phyloP scores from a whole-genome alignment of 2,888 invertebrate species.

The Oithona nana region DNA sequence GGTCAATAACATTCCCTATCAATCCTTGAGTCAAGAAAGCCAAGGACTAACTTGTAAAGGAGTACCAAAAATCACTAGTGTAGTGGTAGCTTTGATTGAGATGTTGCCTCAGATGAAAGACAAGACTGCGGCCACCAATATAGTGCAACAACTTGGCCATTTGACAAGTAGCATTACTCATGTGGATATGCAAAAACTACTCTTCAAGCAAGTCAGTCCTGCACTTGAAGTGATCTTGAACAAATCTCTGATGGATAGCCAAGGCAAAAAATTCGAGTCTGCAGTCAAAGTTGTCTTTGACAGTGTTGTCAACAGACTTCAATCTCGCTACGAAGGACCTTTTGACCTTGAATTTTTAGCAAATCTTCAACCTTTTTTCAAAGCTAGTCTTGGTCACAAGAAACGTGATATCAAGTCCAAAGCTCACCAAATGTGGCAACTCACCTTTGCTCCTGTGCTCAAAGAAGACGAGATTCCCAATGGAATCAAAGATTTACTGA shows the following conservation, averaged over 20 bases:
- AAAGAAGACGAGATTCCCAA: not conserved
- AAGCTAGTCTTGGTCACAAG: not conserved
- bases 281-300: not conserved
- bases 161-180: not conserved
- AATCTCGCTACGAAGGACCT: not conserved
- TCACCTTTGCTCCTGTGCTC: not conserved
- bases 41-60: too few relatives aligned
- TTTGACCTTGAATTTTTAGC: not conserved
- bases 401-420: not conserved
- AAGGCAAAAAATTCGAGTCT: not conserved
- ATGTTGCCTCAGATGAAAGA: not conserved
- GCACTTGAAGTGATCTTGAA: not conserved
- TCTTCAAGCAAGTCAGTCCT: not conserved
- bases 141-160: not conserved
- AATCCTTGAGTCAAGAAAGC: not conserved
- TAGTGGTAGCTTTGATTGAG: not conserved
- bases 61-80: not conserved
- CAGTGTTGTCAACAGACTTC: not conserved
- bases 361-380: not conserved
- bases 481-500: not conserved
- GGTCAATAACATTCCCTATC: not conserved
- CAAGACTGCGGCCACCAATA: not conserved
- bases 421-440: constrained; percentile 6
- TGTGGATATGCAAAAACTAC: not conserved
- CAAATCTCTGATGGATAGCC: not conserved